Conservation (phyloP, 2,113 vertebrate genomes). For the Oreocharis arfaki region DNA sequence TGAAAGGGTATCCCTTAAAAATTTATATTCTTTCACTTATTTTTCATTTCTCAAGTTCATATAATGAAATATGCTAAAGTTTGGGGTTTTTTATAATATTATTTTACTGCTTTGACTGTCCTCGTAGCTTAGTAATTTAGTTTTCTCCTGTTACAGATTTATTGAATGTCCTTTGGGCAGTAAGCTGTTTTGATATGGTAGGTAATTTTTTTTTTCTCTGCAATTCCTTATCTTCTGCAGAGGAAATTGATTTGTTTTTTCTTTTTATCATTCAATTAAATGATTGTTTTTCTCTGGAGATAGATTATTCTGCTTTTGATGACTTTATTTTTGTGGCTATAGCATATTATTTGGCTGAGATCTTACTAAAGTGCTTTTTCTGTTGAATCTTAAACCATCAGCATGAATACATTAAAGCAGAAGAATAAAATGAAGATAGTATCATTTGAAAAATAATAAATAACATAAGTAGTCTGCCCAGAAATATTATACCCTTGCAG, state of each 20-base stretch:
- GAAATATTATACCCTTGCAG: background rate
- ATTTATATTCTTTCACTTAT: background rate
- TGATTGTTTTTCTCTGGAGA: slow-evolving; percentile 58
- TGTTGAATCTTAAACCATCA: slow-evolving; percentile 20
- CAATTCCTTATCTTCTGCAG: slow-evolving; percentile 50
- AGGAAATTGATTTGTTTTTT: slow-evolving; percentile 57
- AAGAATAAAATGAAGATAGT: background rate
- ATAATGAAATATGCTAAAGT: background rate
- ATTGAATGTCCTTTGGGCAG: slow-evolving; percentile 28
- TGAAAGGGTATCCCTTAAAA: background rate
- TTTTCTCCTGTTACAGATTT: slow-evolving; percentile 3
- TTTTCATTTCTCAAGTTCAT: background rate
- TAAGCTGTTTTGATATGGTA: slow-evolving; percentile 17
- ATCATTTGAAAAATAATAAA: background rate
- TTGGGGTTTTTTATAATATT: background rate
- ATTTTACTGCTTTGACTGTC: background rate
- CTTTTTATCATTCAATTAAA: slow-evolving; percentile 66
- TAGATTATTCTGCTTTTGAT: slow-evolving; percentile 55
- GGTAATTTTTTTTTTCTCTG: slow-evolving; percentile 59
- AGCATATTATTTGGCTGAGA: slow-evolving; percentile 4
- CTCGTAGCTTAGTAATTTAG: background rate
- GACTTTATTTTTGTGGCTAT: slow-evolving; percentile 50
- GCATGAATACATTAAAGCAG: background rate
- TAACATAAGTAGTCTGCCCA: background rate
- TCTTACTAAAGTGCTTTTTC: background rate